Conservation (phyloP, 1,140 invertebrate genomes). For the Drosophila equinoxialis region DNA sequence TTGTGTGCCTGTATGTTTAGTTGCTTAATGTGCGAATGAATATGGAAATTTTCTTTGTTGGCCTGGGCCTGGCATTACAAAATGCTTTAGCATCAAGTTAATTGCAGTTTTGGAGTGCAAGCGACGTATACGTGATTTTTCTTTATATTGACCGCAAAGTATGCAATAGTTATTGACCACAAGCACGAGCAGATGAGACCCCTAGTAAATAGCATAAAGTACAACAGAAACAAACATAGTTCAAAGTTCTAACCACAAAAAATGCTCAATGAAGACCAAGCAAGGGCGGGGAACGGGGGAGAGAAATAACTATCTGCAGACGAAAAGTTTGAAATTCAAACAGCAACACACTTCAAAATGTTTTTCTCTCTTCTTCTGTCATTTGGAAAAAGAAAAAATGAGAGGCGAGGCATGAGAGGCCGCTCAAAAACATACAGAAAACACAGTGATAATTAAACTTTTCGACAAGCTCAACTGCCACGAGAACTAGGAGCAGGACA, state of each 20-base stretch:
- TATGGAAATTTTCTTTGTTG: slow-evolving; percentile 62
- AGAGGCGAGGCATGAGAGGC: slow-evolving; percentile 21
- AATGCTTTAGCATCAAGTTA: slow-evolving; percentile 57
- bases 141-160: slow-evolving; percentile 54
- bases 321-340: slow-evolving; percentile 65
- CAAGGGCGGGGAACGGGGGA: neutral
- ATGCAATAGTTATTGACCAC: slow-evolving; percentile 75
- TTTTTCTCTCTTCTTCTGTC: slow-evolving; percentile 1
- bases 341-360: slow-evolving; percentile 30
- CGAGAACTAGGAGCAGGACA: slow-evolving; percentile 4
- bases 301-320: neutral
- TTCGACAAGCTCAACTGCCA: slow-evolving; percentile 55
- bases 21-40: slow-evolving; percentile 59
- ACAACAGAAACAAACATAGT: slow-evolving; percentile 41
- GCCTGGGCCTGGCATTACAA: slow-evolving; percentile 49
- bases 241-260: slow-evolving; percentile 62
- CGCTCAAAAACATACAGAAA: slow-evolving; percentile 33
- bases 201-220: slow-evolving; percentile 15
- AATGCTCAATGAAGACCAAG: slow-evolving; percentile 27
- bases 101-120: slow-evolving; percentile 36
- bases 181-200: slow-evolving; percentile 29
- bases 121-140: slow-evolving; percentile 61
- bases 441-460: slow-evolving; percentile 80
- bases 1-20: slow-evolving; percentile 3
- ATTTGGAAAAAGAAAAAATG: neutral